phyloP scores from a whole-genome alignment of 1,140 invertebrate species.

The Reticulitermes speratus region DNA sequence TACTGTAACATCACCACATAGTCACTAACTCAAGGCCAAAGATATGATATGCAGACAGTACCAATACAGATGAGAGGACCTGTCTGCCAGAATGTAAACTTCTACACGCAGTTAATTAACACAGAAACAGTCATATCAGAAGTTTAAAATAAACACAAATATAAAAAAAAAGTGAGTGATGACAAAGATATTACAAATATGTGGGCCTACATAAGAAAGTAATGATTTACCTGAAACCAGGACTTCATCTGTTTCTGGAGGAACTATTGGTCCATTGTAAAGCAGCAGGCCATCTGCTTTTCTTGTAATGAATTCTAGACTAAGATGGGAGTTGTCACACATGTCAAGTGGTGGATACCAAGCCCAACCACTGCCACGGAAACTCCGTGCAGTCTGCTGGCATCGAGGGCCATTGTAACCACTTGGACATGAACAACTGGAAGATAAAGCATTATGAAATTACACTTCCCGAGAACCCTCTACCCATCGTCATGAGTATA shows the following conservation, averaged over 20 bases:
- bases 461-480: too few relatives aligned
- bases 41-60: too few relatives aligned
- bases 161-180: too few relatives aligned
- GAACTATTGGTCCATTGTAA: slow-evolving; percentile 95
- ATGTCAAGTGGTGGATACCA: slow-evolving; percentile 95
- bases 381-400: slow-evolving; percentile 92
- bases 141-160: too few relatives aligned
- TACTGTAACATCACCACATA: too few relatives aligned
- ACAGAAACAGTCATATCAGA: too few relatives aligned
- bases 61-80: too few relatives aligned
- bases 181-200: too few relatives aligned
- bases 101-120: too few relatives aligned
- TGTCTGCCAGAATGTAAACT: too few relatives aligned
- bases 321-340: slow-evolving; percentile 93
- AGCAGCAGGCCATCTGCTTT: slow-evolving; percentile 89
- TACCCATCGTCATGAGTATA: slow-evolving; percentile 20
- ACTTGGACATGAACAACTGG: slow-evolving; percentile 81
- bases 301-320: slow-evolving; percentile 91
- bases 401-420: slow-evolving; percentile 93
- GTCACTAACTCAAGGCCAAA: too few relatives aligned
- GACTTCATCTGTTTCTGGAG: slow-evolving; percentile 83
- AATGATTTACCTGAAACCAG: slow-evolving; percentile 67
- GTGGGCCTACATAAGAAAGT: too few relatives aligned
- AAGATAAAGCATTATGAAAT: slow-evolving; percentile 29
- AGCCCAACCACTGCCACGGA: slow-evolving; percentile 89